phyloP scores from a whole-genome alignment of 2,888 invertebrate species.

The Glaucopsyche alexis region DNA sequence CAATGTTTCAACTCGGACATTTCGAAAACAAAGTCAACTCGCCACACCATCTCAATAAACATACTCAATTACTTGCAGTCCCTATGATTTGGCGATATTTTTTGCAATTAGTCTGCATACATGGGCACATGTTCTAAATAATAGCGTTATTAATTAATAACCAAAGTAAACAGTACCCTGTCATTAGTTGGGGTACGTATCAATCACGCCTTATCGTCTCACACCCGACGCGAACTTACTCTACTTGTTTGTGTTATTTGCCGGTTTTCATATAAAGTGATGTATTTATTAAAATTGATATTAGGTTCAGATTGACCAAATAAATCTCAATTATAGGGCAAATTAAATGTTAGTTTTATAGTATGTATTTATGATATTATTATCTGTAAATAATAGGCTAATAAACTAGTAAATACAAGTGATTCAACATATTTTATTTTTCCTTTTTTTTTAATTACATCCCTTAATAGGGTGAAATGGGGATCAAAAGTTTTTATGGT shows the following conservation, averaged over 20 bases:
- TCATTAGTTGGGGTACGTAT: conserved; percentile 76
- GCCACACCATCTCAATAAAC: no score
- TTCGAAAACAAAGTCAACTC: background rate
- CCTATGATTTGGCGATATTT: conserved; percentile 30
- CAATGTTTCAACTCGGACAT: no score
- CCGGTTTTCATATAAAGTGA: conserved; percentile 42
- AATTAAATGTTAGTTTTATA: no score
- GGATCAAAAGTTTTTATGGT: no score
- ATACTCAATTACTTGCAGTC: background rate
- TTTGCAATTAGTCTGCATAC: conserved; percentile 35
- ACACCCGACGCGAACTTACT: conserved; percentile 64
- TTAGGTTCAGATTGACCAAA: no score
- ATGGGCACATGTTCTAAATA: conserved; percentile 55
- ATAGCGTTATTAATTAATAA: conserved; percentile 77
- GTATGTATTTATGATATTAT: conserved; percentile 35
- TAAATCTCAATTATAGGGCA: no score
- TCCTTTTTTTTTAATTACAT: no score
- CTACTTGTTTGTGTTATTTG: conserved; percentile 55
- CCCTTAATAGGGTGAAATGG: no score
- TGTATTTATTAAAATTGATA: conserved; percentile 40
- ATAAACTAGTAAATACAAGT: no score
- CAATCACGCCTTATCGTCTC: conserved; percentile 75
- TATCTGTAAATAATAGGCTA: background rate
- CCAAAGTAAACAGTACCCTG: conserved; percentile 77
- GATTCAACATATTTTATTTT: no score